Conservation (phyloP, 2,113 vertebrate genomes). For the Chaenogobius annularis region DNA sequence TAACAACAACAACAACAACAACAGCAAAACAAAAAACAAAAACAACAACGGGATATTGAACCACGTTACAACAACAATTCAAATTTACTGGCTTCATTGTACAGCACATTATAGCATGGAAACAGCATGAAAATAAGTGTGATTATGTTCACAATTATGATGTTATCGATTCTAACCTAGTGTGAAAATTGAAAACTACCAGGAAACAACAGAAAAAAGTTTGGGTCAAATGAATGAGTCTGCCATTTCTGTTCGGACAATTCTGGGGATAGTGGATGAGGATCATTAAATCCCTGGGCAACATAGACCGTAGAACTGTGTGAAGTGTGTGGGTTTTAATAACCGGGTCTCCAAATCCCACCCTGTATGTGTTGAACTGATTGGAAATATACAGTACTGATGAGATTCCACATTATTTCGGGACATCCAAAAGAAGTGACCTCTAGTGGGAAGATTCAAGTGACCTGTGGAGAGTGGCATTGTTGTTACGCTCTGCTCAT, state of each 20-base stretch:
- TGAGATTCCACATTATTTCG: neutral
- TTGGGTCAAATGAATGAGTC: neutral
- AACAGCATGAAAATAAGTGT: too few species aligned
- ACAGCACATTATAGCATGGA: neutral
- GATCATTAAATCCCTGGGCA: neutral
- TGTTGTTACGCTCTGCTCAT: conserved; percentile 6
- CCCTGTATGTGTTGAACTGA: neutral
- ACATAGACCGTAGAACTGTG: neutral
- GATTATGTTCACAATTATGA: neutral
- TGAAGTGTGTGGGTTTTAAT: too few species aligned
- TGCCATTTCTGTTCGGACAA: neutral
- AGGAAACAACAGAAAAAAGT: neutral
- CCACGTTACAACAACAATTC: too few species aligned
- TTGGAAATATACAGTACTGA: neutral
- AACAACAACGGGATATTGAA: too few species aligned
- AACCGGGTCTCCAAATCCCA: too few species aligned
- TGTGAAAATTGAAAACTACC: neutral
- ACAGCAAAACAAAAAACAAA: too few species aligned
- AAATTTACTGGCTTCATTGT: too few species aligned
- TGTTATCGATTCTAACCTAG: neutral
- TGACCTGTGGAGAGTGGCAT: neutral
- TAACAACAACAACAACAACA: too few species aligned
- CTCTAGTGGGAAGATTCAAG: neutral
- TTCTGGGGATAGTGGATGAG: neutral
- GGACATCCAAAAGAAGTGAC: neutral